Evolutionary conservation across 2,888 invertebrate genomes (phyloP).

Genomic region (Pristionchus japonicus): DNA sequence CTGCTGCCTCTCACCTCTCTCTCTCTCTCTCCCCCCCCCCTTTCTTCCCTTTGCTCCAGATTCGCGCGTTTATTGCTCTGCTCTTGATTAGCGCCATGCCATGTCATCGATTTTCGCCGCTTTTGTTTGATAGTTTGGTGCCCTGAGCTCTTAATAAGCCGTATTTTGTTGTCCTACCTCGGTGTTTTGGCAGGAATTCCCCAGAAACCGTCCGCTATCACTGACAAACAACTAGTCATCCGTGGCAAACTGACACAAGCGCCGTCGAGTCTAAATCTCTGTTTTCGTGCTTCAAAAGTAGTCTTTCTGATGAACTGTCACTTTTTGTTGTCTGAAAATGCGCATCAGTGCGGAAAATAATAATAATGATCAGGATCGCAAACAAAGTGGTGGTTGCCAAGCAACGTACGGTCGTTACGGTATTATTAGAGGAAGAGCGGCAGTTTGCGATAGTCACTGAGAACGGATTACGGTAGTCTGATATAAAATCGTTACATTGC

Average conservation of each 20-base stretch:
- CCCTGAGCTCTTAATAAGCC: too few species aligned
- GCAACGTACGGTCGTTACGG: background rate
- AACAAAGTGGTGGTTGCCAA: too few species aligned
- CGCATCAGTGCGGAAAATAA: background rate
- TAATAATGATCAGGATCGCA: too few species aligned
- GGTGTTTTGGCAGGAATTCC: background rate
- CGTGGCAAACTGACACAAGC: background rate
- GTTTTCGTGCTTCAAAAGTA: background rate
- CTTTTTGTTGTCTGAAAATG: background rate
- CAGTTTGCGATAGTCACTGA: too few species aligned
- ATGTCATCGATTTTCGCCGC: background rate
- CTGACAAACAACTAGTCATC: background rate
- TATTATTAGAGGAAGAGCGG: background rate
- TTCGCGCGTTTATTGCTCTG: background rate
- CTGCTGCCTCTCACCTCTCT: background rate
- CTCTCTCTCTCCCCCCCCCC: background rate
- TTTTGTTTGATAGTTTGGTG: too few species aligned
- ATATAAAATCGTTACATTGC: background rate
- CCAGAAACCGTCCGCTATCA: background rate
- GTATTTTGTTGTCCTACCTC: background rate
- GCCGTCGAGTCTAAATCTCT: background rate
- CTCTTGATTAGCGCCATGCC: background rate
- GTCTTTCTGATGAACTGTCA: background rate
- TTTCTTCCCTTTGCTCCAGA: background rate
- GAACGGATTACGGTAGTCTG: background rate